Evolutionary conservation across 2,888 invertebrate species (phyloP).

Genomic region (Pyrochroa serraticornis): DNA sequence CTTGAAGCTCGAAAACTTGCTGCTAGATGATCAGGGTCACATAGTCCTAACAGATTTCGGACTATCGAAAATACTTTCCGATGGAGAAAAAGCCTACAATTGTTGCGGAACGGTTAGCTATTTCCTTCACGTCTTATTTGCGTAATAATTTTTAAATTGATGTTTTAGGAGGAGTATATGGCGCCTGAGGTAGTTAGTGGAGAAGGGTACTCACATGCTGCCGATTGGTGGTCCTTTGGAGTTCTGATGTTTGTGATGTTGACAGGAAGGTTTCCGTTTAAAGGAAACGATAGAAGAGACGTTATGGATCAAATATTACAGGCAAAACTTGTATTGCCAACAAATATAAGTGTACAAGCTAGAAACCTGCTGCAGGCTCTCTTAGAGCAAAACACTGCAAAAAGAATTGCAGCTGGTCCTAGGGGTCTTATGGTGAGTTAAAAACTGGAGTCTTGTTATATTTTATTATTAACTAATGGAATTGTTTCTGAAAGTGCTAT

Average conservation of each 20-base stretch:
- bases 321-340: conserved; percentile 98
- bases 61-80: conserved; percentile 94
- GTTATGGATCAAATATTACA: conserved; percentile 99
- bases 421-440: conserved; percentile 65
- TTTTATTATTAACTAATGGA: no score
- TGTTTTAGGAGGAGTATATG: conserved; percentile 73
- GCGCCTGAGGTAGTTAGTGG: conserved; percentile 98
- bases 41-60: conserved; percentile 99
- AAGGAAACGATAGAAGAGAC: conserved; percentile 92
- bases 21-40: conserved; percentile 96
- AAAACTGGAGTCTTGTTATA: conserved; percentile 5
- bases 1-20: conserved; percentile 98
- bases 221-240: conserved; percentile 99
- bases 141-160: conserved; percentile 1
- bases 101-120: conserved; percentile 93
- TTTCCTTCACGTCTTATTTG: neutral
- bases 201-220: conserved; percentile 96
- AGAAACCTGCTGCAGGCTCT: conserved; percentile 92
- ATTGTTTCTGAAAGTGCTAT: no score
- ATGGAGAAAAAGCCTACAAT: conserved; percentile 92
- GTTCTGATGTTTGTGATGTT: conserved; percentile 99
- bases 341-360: conserved; percentile 94
- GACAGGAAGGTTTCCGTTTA: conserved; percentile 96
- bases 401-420: conserved; percentile 73
- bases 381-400: conserved; percentile 96